Evolutionary conservation across 2,888 invertebrate species (phyloP).

Genomic region (Thecocarcelia acutangulata): DNA sequence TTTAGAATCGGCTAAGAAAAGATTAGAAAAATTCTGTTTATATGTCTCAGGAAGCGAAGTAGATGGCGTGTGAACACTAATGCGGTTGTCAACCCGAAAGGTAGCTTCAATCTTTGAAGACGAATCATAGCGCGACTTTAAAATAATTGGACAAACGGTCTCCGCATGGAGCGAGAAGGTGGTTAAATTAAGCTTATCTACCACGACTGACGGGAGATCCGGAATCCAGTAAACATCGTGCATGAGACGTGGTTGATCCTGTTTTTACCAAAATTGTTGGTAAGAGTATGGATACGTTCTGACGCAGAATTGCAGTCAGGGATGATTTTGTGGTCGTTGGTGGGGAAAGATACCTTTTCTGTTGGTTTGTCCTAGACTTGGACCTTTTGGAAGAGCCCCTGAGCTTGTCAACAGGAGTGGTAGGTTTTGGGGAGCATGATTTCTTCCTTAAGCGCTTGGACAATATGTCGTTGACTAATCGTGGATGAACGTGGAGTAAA

Average conservation of each 20-base stretch:
- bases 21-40: too few species aligned
- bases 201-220: conserved; percentile 4
- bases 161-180: neutral
- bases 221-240: conserved; percentile 21
- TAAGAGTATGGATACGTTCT: conserved; percentile 1
- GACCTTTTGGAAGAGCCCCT: conserved; percentile 3
- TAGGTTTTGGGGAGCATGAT: too few species aligned
- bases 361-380: neutral
- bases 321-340: neutral
- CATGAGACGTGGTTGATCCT: neutral
- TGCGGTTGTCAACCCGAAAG: too few species aligned
- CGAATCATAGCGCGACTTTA: too few species aligned
- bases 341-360: neutral
- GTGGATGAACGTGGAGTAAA: neutral
- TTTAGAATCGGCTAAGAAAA: too few species aligned
- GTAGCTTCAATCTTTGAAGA: too few species aligned
- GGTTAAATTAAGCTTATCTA: neutral
- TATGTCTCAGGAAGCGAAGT: too few species aligned
- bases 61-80: too few species aligned
- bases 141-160: too few species aligned
- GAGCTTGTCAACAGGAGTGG: neutral
- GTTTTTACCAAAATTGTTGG: conserved; percentile 19
- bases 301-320: neutral
- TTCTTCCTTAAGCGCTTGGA: conserved; percentile 5
- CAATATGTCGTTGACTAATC: too few species aligned